These are phyloP conservation scores for Ivindomyrus marchei DNA, from an alignment of 2,113 vertebrate genomes.

Conservation along the genomic window DNA sequence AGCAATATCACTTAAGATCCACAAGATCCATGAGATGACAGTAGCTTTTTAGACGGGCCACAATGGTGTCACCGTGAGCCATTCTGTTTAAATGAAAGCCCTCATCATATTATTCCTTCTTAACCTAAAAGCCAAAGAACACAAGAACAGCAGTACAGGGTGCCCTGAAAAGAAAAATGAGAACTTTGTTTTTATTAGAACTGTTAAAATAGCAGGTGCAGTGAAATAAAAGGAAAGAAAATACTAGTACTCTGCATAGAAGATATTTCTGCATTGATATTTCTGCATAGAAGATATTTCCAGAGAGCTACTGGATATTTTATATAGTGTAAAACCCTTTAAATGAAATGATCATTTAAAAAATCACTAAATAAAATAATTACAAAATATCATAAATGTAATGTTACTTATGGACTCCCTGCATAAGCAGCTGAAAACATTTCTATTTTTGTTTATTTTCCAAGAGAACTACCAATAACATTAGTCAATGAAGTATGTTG, in stretches of 20 bases:
- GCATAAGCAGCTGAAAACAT: constrained; percentile 20
- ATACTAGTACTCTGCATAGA: constrained; percentile 9
- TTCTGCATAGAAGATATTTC: background rate
- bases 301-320: background rate
- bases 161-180: constrained; percentile 20
- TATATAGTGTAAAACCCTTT: background rate
- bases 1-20: constrained; percentile 51
- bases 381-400: background rate
- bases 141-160: background rate
- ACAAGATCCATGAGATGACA: constrained; percentile 49
- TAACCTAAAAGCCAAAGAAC: constrained; percentile 50
- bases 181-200: background rate
- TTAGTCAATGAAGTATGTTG: constrained; percentile 57
- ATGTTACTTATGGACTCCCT: background rate
- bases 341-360: background rate
- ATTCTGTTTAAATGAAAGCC: constrained; percentile 35
- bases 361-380: constrained; percentile 22
- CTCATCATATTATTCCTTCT: constrained; percentile 48
- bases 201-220: background rate
- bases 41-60: constrained; percentile 32
- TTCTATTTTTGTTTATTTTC: constrained; percentile 49
- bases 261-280: background rate
- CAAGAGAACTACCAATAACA: constrained; percentile 63
- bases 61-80: constrained; percentile 44
- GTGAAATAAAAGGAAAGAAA: constrained; percentile 9